Evolutionary conservation across 2,888 invertebrate genomes (phyloP).

Genomic region (Corythucha ciliata): DNA sequence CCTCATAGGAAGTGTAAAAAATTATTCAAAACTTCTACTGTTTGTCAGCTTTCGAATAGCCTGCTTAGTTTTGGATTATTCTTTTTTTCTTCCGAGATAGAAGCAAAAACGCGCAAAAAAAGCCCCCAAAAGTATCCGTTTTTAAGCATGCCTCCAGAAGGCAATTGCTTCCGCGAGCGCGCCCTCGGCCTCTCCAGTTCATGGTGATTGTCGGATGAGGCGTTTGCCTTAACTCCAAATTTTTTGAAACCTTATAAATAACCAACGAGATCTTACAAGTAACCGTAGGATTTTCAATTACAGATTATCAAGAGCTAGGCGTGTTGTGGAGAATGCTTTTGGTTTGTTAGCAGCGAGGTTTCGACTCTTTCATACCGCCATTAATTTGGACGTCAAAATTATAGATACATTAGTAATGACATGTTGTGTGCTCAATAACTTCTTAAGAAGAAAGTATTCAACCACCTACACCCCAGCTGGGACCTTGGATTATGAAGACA

Average conservation of each 20-base stretch:
- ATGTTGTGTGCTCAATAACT: slow-evolving; percentile 9
- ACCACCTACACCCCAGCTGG: slow-evolving; percentile 3
- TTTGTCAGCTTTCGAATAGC: no score
- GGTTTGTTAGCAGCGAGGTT: slow-evolving; percentile 15
- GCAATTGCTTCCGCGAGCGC: no score
- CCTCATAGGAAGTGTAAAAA: no score
- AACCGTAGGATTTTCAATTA: slow-evolving; percentile 20
- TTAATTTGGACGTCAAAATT: slow-evolving; percentile 1
- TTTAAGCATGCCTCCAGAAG: no score
- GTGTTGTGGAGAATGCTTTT: slow-evolving; percentile 23
- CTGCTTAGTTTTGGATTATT: no score
- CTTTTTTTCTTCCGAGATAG: no score
- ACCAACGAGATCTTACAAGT: slow-evolving; percentile 2
- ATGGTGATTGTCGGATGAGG: no score
- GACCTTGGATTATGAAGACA: slow-evolving; percentile 1
- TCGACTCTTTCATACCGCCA: slow-evolving; percentile 11
- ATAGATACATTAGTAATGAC: slow-evolving; percentile 9
- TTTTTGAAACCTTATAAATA: slow-evolving; percentile 12
- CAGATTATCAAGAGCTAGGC: slow-evolving; percentile 5
- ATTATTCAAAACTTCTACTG: no score
- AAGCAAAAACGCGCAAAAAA: no score
- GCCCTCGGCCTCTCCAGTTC: no score
- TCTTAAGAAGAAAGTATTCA: slow-evolving; percentile 5
- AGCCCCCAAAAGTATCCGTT: no score
- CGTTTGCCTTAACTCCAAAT: slow-evolving; percentile 13